Evolutionary conservation across 2,113 vertebrate species (phyloP).

Genomic region (Aphyosemion australe): DNA sequence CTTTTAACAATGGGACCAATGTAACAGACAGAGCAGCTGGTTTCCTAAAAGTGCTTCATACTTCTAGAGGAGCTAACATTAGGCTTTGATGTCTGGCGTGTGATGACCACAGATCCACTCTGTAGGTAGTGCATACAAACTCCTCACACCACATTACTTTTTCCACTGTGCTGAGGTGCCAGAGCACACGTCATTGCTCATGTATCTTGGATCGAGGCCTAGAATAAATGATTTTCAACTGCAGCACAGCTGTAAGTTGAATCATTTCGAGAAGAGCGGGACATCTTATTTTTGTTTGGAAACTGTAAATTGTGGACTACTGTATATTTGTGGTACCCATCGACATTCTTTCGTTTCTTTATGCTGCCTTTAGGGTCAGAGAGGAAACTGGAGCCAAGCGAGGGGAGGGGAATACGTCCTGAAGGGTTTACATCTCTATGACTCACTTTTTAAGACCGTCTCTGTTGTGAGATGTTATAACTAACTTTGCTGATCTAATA

Average conservation of each 20-base stretch:
- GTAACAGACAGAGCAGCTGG: slow-evolving; percentile 58
- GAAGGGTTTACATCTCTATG: no score
- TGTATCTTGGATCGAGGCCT: slow-evolving; percentile 32
- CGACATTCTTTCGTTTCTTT: neutral
- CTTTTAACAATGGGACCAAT: slow-evolving; percentile 29
- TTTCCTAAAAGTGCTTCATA: slow-evolving; percentile 40
- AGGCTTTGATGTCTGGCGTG: slow-evolving; percentile 40
- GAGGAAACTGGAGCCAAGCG: no score
- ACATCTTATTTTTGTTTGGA: slow-evolving; percentile 15
- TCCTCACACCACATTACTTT: slow-evolving; percentile 42
- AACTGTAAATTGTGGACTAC: slow-evolving; percentile 12
- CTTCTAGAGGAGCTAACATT: slow-evolving; percentile 33
- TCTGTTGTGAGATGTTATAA: no score
- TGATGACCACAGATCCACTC: slow-evolving; percentile 26
- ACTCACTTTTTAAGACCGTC: no score
- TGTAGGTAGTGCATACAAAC: slow-evolving; percentile 31
- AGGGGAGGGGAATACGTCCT: no score
- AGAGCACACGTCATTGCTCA: slow-evolving; percentile 21
- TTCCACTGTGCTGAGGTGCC: slow-evolving; percentile 27
- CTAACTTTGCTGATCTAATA: no score
- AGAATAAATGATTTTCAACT: slow-evolving; percentile 19
- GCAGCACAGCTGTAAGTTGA: slow-evolving; percentile 38
- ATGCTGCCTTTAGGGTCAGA: neutral
- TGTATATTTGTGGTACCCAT: slow-evolving; percentile 10
- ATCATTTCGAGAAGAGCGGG: slow-evolving; percentile 13